Evolutionary conservation across 92 coral and sea anemone species (phyloP), one percentile per base, ranked within the genome.

Genomic region (Blastomussa wellsi): DNA sequence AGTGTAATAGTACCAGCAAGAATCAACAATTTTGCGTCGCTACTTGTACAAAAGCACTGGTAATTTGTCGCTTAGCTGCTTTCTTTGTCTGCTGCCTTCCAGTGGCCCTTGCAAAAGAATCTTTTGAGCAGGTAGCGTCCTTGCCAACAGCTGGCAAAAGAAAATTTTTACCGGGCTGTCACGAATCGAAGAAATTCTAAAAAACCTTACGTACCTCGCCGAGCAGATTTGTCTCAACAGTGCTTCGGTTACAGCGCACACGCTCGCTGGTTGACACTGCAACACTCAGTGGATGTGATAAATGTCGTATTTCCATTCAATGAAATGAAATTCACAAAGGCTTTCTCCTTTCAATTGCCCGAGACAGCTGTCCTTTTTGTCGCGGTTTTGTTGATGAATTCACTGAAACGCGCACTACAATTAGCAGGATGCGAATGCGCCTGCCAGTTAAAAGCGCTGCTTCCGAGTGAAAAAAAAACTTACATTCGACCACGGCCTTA

Each of bases 301-400:
- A 39, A 47, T 80, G 68, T 48, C 69, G 52, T 69, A 36, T 53
- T 55, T 42, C 41, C 59, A 55, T 83, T 73, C 22, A 83, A 59
- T 74, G 37, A 74, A 73, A 57, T 83, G 28, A 83, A 73, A 57
- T 12, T 59, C 24, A 39, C 17, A n/a, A 29, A 59, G 22, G 70
- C 39, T 64, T 73, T 44, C 81, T 78, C 42, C 28, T 70, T 69
- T 82, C 78, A 70, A 79, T 49, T 47, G 69, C 49, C 26, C 10
- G 24, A 28, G 76, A 70, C 86, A 82, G 78, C 86, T 82, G 86
- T 37, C 86, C 37, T 52, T 82, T 83, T 60, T 60, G 87, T 73
- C 87, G 71, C 62, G 74, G 80, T 83, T 57, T 44, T 74, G 44
- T 83, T 75, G 86, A 75, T 75, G 62, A 74, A 74, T 73, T 83